Conservation (phyloP, 30 jellyfish, hydroid and myxozoan species). For the Chrysaora quinquecirrha region DNA sequence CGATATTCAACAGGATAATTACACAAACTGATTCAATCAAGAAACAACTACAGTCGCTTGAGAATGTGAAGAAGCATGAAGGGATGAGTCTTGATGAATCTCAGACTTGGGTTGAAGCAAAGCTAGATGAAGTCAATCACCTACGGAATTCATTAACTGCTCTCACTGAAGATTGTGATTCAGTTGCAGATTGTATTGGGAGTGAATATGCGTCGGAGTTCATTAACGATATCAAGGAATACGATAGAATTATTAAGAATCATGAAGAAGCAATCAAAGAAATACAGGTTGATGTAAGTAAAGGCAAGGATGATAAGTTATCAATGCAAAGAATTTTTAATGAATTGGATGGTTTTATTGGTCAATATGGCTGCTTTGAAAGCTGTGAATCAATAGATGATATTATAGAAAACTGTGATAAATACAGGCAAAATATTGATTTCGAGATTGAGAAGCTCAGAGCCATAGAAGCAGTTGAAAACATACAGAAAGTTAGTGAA, state of each 20-base stretch:
- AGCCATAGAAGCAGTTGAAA: not conserved
- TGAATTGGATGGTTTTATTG: not conserved
- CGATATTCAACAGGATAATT: not conserved
- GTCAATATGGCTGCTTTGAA: not conserved
- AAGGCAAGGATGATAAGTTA: not conserved
- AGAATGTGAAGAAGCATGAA: not conserved
- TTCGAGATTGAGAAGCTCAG: not conserved
- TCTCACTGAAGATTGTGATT: not conserved
- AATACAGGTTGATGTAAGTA: not conserved
- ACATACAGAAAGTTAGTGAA: not conserved
- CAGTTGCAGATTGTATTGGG: not conserved
- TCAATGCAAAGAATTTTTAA: not conserved
- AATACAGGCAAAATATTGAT: not conserved
- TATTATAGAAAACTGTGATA: not conserved
- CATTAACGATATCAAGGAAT: not conserved
- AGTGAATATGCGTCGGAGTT: conserved; percentile 2
- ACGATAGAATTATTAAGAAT: not conserved
- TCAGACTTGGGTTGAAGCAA: not conserved
- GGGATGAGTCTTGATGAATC: not conserved
- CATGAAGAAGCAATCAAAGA: not conserved
- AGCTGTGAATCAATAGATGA: not conserved
- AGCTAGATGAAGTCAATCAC: conserved; percentile 1
- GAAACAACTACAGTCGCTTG: not conserved
- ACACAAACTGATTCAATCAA: not conserved
- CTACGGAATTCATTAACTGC: not conserved